A percentile compares a stretch with the other conserved stretches of the same genome.
phyloP scores from a whole-genome alignment of 92 coral and sea anemone genomes.

The Epizoanthus illoricatus region DNA sequence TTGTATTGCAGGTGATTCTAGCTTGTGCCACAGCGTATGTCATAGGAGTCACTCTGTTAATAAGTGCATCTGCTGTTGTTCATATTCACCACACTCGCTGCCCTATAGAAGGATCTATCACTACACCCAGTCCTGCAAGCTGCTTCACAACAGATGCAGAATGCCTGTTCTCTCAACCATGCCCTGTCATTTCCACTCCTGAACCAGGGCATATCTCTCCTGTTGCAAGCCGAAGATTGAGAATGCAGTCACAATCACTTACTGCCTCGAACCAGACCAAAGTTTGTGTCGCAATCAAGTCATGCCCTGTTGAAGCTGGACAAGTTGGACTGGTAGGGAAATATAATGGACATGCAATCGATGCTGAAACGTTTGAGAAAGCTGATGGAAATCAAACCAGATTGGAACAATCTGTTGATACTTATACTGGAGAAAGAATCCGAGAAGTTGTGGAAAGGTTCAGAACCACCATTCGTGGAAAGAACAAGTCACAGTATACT shows the following conservation, averaged over 20 bases:
- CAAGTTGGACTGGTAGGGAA: not conserved
- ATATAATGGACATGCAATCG: not conserved
- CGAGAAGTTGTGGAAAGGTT: not conserved
- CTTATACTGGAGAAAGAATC: not conserved
- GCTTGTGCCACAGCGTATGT: conserved; percentile 60
- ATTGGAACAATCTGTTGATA: not conserved
- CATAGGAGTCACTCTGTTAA: conserved; percentile 57
- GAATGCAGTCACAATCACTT: not conserved
- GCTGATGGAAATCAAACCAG: not conserved
- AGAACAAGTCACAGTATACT: not conserved
- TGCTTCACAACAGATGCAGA: not conserved
- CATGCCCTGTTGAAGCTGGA: not conserved
- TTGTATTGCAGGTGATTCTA: conserved; percentile 46
- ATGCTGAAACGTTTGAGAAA: not conserved
- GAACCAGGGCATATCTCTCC: not conserved
- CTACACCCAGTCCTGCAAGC: not conserved
- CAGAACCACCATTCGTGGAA: not conserved
- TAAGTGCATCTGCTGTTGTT: not conserved
- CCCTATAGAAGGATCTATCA: not conserved
- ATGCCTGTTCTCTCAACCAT: not conserved
- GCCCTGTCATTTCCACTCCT: not conserved
- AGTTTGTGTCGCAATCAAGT: not conserved
- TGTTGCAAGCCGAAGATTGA: not conserved
- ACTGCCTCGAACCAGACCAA: not conserved
- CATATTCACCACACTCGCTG: not conserved